A percentile compares a stretch with the other conserved stretches of the same genome.
phyloP scores from a whole-genome alignment of 2,113 vertebrate genomes.

The Lanius ludovicianus region DNA sequence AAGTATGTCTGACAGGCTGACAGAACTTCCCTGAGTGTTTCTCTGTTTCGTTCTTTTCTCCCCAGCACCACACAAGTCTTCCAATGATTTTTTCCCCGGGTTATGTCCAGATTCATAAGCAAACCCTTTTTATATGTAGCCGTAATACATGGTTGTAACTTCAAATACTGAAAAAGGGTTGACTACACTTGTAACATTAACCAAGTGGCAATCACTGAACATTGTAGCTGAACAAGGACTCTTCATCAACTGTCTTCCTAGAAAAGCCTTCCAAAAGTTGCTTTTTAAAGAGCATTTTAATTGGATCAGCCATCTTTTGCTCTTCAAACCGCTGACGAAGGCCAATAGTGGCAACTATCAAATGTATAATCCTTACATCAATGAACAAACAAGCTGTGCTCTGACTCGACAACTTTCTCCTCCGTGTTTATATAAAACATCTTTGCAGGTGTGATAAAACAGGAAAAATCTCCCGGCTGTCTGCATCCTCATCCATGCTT shows the following conservation, averaged over 20 bases:
- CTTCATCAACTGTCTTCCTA: background rate
- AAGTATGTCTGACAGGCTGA: background rate
- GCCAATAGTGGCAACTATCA: background rate
- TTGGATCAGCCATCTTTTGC: background rate
- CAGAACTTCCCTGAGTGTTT: background rate
- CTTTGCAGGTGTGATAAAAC: background rate
- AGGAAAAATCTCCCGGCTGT: background rate
- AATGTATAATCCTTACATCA: background rate
- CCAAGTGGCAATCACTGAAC: background rate
- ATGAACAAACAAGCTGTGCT: background rate
- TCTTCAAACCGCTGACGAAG: background rate
- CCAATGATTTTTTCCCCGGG: background rate
- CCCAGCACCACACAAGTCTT: background rate
- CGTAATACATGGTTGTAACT: background rate
- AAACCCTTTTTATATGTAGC: background rate
- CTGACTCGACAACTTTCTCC: background rate
- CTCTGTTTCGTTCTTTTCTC: background rate
- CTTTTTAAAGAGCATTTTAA: constrained; percentile 4
- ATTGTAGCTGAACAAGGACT: background rate
- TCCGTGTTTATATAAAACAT: background rate
- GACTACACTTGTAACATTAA: background rate
- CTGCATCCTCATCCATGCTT: background rate
- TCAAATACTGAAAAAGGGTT: background rate
- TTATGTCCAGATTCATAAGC: background rate
- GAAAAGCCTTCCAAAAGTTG: background rate